Percentiles rank a stretch among this genome's conserved stretches.
Evolutionary conservation across 2,113 vertebrate species (phyloP).

Genomic region (Campylorhamphus procurvoides): DNA sequence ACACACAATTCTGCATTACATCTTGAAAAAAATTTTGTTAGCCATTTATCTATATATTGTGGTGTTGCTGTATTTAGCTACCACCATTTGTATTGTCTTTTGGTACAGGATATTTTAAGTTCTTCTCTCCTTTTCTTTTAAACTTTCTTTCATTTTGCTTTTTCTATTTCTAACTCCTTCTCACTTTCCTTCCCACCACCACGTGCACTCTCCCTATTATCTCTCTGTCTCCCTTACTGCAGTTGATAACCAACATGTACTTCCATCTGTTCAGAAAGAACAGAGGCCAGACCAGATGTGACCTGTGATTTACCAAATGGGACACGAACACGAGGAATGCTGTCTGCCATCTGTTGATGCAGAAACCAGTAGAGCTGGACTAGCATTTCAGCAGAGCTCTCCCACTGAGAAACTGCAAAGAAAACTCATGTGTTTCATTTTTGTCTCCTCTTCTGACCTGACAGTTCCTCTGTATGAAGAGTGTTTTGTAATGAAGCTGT

Average conservation of each 20-base stretch:
- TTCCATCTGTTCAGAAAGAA: constrained; percentile 76
- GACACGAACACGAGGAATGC: constrained; percentile 73
- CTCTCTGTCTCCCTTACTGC: neutral
- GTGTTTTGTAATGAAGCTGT: constrained; percentile 41
- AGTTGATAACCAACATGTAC: constrained; percentile 4
- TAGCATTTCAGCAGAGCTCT: constrained; percentile 68
- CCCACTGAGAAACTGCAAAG: constrained; percentile 63
- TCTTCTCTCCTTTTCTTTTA: neutral
- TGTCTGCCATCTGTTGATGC: constrained; percentile 82
- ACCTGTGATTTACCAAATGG: constrained; percentile 79
- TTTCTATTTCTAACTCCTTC: neutral
- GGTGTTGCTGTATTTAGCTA: neutral
- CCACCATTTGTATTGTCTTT: neutral
- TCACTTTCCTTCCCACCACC: neutral
- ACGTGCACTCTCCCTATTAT: neutral
- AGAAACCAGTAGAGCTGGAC: constrained; percentile 70
- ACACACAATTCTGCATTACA: neutral
- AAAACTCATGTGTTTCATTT: constrained; percentile 63
- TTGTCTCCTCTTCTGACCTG: constrained; percentile 53
- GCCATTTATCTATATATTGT: neutral
- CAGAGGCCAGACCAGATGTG: constrained; percentile 80
- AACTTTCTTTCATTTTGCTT: neutral
- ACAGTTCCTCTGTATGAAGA: constrained; percentile 55
- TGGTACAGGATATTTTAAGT: neutral
- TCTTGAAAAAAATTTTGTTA: neutral